Percentiles rank a stretch among this genome's conserved stretches.
Conservation (phyloP, 2,113 vertebrate genomes). For the Siniperca chuatsi region DNA sequence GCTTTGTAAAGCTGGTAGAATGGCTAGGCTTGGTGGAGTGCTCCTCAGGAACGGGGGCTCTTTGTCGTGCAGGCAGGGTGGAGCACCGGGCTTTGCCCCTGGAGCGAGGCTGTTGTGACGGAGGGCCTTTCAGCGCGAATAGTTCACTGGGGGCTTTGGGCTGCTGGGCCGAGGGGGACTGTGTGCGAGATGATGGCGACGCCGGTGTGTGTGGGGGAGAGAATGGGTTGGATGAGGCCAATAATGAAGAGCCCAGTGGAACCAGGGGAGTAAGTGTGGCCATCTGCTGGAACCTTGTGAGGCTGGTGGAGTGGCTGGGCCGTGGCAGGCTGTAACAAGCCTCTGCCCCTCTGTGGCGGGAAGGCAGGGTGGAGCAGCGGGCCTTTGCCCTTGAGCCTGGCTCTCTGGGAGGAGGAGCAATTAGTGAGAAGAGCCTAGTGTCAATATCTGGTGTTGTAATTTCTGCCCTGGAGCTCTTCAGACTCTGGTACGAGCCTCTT, state of each 20-base stretch:
- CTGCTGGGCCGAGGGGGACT: conserved; percentile 43
- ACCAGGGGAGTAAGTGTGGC: conserved; percentile 48
- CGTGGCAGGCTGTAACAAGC: conserved; percentile 70
- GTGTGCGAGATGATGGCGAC: conserved; percentile 26
- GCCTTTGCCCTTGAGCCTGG: conserved; percentile 62
- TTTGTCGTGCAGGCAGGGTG: conserved; percentile 80
- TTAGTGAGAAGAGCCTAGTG: conserved; percentile 53
- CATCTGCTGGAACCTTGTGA: conserved; percentile 74
- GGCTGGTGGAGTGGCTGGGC: conserved; percentile 82
- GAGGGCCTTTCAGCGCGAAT: conserved; percentile 76
- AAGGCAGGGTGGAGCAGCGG: conserved; percentile 84
- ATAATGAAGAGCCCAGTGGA: conserved; percentile 40
- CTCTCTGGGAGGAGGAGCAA: conserved; percentile 71
- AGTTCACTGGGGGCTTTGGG: conserved; percentile 72
- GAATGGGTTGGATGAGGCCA: conserved; percentile 23
- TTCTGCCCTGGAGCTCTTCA: conserved; percentile 47
- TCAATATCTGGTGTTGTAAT: conserved; percentile 42
- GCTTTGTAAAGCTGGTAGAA: conserved; percentile 80
- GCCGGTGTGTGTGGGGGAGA: conserved; percentile 15
- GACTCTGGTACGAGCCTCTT: conserved; percentile 62
- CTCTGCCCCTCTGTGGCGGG: conserved; percentile 69
- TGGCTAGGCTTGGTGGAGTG: conserved; percentile 72
- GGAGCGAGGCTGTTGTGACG: conserved; percentile 66
- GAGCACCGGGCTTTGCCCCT: conserved; percentile 78
- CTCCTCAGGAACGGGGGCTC: conserved; percentile 62